These are phyloP conservation scores for Epirrhoe alternata DNA, from an alignment of 2,888 invertebrate genomes.

Conservation along the genomic window DNA sequence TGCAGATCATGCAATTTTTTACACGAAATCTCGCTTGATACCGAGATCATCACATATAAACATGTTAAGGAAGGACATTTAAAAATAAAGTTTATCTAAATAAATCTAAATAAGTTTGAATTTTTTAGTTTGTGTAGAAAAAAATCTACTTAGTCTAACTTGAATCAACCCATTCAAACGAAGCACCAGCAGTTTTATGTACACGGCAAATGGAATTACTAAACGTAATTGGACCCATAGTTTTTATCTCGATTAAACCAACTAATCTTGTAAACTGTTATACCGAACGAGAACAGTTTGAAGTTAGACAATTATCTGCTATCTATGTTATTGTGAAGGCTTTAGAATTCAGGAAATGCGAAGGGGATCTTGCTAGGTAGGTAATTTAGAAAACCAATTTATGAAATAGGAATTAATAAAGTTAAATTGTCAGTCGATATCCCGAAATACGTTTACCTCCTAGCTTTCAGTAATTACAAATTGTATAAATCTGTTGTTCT, in stretches of 20 bases:
- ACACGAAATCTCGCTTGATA: no score
- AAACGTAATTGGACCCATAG: slow-evolving; percentile 56
- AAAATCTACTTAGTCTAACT: not conserved
- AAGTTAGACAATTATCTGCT: slow-evolving; percentile 26
- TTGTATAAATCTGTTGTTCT: no score
- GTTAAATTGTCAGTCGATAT: not conserved
- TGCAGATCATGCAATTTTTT: no score
- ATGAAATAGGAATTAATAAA: not conserved
- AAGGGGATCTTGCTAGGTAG: not conserved
- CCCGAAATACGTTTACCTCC: no score
- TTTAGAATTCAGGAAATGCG: slow-evolving; percentile 1
- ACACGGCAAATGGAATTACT: slow-evolving; percentile 58
- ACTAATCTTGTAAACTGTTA: slow-evolving; percentile 54
- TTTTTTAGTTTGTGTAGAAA: not conserved
- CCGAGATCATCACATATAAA: no score
- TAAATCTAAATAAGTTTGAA: not conserved
- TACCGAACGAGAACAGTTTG: slow-evolving; percentile 26
- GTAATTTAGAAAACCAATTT: not conserved
- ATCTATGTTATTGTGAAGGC: slow-evolving; percentile 16
- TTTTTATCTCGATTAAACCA: slow-evolving; percentile 54
- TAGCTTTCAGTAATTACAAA: no score
- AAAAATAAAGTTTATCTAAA: no score
- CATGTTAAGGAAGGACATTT: no score
- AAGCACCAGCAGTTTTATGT: slow-evolving; percentile 52
- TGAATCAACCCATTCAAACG: slow-evolving; percentile 39